Evolutionary conservation across 1,140 invertebrate species (phyloP).

Genomic region (Homarus americanus): DNA sequence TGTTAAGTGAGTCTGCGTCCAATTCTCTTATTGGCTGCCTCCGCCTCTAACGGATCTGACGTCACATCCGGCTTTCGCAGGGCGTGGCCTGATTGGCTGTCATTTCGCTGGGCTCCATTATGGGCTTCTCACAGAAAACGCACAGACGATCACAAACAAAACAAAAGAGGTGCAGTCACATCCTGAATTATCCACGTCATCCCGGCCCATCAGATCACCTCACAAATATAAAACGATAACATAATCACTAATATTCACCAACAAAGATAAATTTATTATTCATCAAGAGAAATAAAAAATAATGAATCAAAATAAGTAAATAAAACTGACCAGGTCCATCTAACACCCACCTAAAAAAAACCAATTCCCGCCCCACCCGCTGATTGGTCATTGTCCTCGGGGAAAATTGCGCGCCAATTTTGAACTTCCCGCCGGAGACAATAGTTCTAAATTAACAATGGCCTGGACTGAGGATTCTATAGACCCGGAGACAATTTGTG

Average conservation of each 20-base stretch:
- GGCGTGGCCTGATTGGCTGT: slow-evolving; percentile 60
- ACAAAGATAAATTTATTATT: too few species aligned
- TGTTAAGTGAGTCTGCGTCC: slow-evolving; percentile 38
- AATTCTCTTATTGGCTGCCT: slow-evolving; percentile 59
- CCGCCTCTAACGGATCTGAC: slow-evolving; percentile 49
- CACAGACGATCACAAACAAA: slow-evolving; percentile 22
- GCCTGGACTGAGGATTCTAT: slow-evolving; percentile 43
- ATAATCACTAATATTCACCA: too few species aligned
- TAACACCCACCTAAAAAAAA: slow-evolving; percentile 5
- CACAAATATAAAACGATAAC: not conserved
- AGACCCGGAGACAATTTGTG: slow-evolving; percentile 35
- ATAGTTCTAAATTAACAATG: slow-evolving; percentile 69
- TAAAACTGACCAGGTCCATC: not conserved
- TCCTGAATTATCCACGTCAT: not conserved
- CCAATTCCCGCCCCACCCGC: slow-evolving; percentile 23
- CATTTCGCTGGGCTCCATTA: slow-evolving; percentile 23
- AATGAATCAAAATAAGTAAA: not conserved
- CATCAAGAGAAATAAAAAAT: too few species aligned
- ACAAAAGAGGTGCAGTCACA: not conserved
- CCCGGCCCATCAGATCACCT: not conserved
- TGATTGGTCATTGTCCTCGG: slow-evolving; percentile 67
- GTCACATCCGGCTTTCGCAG: slow-evolving; percentile 47
- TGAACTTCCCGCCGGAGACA: slow-evolving; percentile 65
- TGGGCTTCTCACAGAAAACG: slow-evolving; percentile 10
- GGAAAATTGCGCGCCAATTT: slow-evolving; percentile 70